A percentile compares a stretch with the other conserved stretches of the same genome.
Conservation (phyloP, 2,113 vertebrate species). For the Mormyrus iriodes region DNA sequence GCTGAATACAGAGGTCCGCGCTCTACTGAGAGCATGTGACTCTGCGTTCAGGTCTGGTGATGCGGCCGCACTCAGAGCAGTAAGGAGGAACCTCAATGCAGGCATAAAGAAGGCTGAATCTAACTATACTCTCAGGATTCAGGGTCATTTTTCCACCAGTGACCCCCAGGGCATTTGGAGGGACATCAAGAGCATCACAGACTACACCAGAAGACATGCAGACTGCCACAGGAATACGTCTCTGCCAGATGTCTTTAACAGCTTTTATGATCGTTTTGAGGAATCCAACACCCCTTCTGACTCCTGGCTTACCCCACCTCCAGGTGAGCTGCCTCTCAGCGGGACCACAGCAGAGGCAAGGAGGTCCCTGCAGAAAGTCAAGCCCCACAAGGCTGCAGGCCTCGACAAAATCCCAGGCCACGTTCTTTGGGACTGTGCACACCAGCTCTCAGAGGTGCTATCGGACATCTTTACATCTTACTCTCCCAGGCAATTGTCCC, state of each 20-base stretch:
- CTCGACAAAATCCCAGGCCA: not conserved
- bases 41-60: too few relatives aligned
- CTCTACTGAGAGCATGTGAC: not conserved
- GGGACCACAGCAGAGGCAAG: not conserved
- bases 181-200: not conserved
- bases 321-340: not conserved
- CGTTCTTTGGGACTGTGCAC: not conserved
- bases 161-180: not conserved
- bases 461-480: not conserved
- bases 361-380: not conserved
- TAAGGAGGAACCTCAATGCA: not conserved
- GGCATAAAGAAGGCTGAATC: not conserved
- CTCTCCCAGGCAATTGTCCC: not conserved
- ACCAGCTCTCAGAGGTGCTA: not conserved
- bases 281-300: not conserved
- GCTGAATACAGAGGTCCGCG: not conserved
- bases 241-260: not conserved
- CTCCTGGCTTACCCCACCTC: not conserved
- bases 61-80: not conserved
- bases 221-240: not conserved
- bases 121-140: not conserved
- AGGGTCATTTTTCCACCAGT: constrained; percentile 4
- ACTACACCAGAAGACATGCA: not conserved
- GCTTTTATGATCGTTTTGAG: not conserved
- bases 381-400: not conserved